Base-by-base conservation (phyloP, 1,140 invertebrate genomes). In the Zaprionus kolodkinae region DNA sequence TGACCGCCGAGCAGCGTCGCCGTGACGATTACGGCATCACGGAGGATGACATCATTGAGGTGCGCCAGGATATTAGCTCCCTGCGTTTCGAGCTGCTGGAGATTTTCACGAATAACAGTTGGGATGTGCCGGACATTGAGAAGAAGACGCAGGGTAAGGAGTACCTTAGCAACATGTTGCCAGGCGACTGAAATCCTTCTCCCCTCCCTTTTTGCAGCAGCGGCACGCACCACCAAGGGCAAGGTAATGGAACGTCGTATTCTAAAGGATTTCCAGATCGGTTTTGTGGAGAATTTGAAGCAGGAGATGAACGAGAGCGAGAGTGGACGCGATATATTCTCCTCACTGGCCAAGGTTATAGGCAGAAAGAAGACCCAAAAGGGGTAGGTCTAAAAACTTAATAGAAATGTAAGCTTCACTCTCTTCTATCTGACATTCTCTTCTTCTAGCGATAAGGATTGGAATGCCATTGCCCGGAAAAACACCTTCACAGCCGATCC, bases 11-110 rank as follows among this genome's bases (percentile, higher is more conserved):
- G 91, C 97, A 98, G 91, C 93, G 95, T 30, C 96, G 96, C 72
- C 93, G 96, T 48, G 96, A 98, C 85, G 96, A 97, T 35, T 96
- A 95, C 66, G 96, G 96, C 6, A 97, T 99, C 6, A 98, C 97
- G 0, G 98, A 99, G 88, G 98, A 99, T 92, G 98, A 99, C 91
- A 96, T 99, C 43, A 98, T 98, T 94, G 98, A 99, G 94, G 97
- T 99, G 72, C 95, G 98, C 85, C 98, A 99, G 75, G 97, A 99
- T 88, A 98, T 99, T 73, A 97, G 96, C 10, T 96, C 96, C 1
- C 93, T 98, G 27, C 94, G 96, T 45, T 97, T 96, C 91, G 97
- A 99, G 87, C 93, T 99, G 10, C 95, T 99, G 60, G 97, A 98
- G 86, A 98, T 98, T 76, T 94, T 99, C 3, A 94, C 94, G 56